Evolutionary conservation across 2,797 vertebrate species (phyloP).

Genomic region (Enteromius treurensis): DNA sequence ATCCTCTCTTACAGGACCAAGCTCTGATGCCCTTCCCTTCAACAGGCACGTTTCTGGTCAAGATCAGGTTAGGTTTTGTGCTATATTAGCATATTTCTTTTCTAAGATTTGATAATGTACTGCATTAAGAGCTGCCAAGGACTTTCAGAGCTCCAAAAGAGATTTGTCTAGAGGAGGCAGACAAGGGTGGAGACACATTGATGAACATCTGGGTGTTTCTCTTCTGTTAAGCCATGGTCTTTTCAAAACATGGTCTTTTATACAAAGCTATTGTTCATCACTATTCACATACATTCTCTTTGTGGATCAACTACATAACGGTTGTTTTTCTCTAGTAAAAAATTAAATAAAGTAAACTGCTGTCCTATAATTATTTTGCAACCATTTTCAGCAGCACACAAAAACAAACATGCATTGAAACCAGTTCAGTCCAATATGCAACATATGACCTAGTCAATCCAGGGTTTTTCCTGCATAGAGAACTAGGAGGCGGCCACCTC

Average conservation of each 20-base stretch:
- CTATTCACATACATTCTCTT: constrained; percentile 16
- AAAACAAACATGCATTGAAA: background rate
- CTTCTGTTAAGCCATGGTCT: constrained; percentile 18
- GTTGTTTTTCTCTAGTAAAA: constrained; percentile 7
- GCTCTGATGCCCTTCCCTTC: background rate
- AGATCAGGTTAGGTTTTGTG: background rate
- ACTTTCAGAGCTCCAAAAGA: background rate
- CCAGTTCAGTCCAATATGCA: background rate
- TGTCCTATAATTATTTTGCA: background rate
- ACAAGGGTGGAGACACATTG: constrained; percentile 8
- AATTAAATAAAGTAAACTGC: background rate
- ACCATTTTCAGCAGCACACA: background rate
- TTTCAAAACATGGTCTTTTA: constrained; percentile 24
- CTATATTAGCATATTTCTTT: background rate
- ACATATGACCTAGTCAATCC: background rate
- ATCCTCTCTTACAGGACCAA: constrained; percentile 41
- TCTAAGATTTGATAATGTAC: constrained; percentile 11
- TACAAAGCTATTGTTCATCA: constrained; percentile 12
- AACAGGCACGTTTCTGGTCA: background rate
- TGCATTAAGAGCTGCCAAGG: background rate
- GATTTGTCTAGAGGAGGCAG: constrained; percentile 21
- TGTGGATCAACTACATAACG: background rate
- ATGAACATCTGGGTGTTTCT: constrained; percentile 34
- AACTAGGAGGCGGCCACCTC: background rate
- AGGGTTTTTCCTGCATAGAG: background rate